These are phyloP conservation scores for Dolichoris vasculosae DNA, from an alignment of 1,140 invertebrate genomes.

Conservation along the genomic window DNA sequence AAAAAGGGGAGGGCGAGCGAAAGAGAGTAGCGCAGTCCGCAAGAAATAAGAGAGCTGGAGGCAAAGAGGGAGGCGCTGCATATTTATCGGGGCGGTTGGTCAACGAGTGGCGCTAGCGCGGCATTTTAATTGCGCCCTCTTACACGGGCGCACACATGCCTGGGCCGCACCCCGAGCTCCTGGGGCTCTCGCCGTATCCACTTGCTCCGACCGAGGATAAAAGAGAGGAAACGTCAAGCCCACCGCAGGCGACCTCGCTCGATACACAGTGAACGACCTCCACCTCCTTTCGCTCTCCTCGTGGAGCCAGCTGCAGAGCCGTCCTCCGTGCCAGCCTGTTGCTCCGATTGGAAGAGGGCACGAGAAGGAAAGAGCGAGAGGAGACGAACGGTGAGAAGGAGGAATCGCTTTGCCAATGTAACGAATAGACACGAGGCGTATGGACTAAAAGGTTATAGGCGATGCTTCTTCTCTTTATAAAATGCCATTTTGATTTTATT, in stretches of 20 bases:
- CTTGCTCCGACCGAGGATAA: constrained; percentile 4
- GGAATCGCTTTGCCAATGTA: neutral
- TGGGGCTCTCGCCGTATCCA: neutral
- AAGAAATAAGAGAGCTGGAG: neutral
- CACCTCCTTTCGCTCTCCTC: constrained; percentile 53
- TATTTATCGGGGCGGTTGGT: constrained; percentile 73
- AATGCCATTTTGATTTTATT: neutral
- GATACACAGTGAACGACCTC: constrained; percentile 64
- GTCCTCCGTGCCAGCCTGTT: constrained; percentile 25
- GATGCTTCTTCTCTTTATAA: neutral
- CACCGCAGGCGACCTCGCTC: constrained; percentile 53
- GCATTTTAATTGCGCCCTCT: constrained; percentile 72
- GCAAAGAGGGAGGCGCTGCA: neutral
- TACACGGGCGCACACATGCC: neutral
- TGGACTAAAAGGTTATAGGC: neutral
- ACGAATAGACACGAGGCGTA: neutral
- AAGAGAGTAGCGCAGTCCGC: constrained; percentile 20
- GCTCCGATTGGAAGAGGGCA: constrained; percentile 24
- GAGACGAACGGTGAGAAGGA: neutral
- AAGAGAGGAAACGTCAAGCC: constrained; percentile 28
- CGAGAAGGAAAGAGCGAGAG: neutral
- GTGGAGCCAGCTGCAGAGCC: neutral
- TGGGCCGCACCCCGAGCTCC: neutral
- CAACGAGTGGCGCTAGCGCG: constrained; percentile 73
- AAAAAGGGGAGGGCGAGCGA: constrained; percentile 55